These are phyloP conservation scores for Phoeniculus purpureus DNA, from an alignment of 2,797 vertebrate genomes.

Conservation along the genomic window DNA sequence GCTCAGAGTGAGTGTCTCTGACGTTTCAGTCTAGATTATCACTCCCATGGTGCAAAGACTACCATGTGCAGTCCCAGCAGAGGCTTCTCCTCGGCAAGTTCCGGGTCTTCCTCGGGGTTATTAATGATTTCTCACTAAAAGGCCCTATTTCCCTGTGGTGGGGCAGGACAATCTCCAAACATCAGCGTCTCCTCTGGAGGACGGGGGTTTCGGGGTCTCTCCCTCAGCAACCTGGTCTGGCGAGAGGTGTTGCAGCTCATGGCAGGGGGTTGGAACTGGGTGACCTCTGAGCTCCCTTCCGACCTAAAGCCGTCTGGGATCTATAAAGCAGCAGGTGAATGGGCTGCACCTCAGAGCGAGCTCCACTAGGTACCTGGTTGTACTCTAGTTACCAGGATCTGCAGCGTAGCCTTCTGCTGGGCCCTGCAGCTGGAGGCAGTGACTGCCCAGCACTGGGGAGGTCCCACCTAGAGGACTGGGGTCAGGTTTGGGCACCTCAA, in stretches of 20 bases:
- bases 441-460: not conserved
- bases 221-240: not conserved
- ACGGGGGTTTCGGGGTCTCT: not conserved
- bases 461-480: too few relatives aligned
- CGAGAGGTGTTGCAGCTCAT: too few relatives aligned
- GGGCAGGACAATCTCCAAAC: not conserved
- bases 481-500: too few relatives aligned
- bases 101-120: not conserved
- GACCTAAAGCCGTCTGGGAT: too few relatives aligned
- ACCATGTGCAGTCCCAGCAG: accelerated
- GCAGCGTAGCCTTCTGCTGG: not conserved
- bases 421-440: not conserved
- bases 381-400: not conserved
- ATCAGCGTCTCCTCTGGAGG: not conserved
- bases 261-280: too few relatives aligned
- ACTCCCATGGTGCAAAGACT: accelerated
- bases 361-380: not conserved
- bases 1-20: accelerated
- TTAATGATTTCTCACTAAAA: not conserved
- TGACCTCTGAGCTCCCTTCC: too few relatives aligned
- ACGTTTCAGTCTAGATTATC: not conserved
- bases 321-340: not conserved
- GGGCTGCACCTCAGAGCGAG: not conserved
- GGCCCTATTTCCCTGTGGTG: not conserved
- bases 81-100: not conserved